Percentiles rank a stretch among this genome's conserved stretches.
Conservation (phyloP, 2,113 vertebrate genomes). For the Sander lucioperca region DNA sequence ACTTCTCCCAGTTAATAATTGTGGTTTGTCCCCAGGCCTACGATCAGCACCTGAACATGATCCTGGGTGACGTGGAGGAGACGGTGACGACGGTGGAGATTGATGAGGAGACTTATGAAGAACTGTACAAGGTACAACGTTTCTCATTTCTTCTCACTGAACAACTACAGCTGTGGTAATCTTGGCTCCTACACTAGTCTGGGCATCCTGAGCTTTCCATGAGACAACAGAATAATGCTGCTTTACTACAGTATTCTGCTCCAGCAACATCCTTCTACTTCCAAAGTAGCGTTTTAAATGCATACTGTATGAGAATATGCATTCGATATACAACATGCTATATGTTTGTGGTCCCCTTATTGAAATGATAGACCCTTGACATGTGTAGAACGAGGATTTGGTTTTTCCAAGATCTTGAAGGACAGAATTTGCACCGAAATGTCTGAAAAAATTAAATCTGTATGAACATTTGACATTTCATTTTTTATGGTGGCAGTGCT, state of each 20-base stretch:
- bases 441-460: no score
- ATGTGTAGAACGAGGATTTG: no score
- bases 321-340: neutral
- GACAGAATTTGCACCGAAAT: no score
- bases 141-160: neutral
- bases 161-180: neutral
- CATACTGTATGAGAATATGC: neutral
- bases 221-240: neutral
- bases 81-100: slow-evolving; percentile 99
- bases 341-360: neutral
- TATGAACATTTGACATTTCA: no score
- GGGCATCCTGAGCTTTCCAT: neutral
- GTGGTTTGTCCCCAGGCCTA: slow-evolving; percentile 88
- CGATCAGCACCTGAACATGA: slow-evolving; percentile 99
- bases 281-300: neutral
- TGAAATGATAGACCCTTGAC: no score
- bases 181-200: neutral
- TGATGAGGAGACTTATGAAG: slow-evolving; percentile 98
- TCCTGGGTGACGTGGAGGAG: slow-evolving; percentile 97
- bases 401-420: no score
- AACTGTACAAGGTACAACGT: slow-evolving; percentile 93
- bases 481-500: no score
- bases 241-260: neutral
- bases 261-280: neutral
- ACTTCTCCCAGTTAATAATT: neutral